Evolutionary conservation across 2,797 vertebrate species (phyloP).

Genomic region (Chloroceryle amazona): DNA sequence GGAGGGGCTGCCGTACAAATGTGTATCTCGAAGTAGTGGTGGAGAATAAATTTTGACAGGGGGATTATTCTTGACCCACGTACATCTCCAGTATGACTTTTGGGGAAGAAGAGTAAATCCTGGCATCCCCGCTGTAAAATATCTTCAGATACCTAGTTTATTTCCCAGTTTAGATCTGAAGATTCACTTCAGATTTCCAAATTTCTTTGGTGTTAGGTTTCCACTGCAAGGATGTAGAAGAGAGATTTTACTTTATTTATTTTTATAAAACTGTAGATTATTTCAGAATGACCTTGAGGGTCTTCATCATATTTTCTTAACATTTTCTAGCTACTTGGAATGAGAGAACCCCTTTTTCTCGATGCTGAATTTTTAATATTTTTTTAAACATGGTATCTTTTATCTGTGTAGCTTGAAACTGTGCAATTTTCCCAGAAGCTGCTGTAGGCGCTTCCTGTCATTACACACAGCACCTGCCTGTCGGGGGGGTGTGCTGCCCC

Average conservation of each 20-base stretch:
- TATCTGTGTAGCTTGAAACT: neutral
- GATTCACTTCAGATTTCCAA: neutral
- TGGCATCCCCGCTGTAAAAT: neutral
- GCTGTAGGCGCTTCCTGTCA: neutral
- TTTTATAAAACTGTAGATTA: neutral
- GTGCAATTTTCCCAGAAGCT: neutral
- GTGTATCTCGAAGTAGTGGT: neutral
- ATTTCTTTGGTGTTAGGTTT: neutral
- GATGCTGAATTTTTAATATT: neutral
- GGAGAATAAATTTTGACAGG: neutral
- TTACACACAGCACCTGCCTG: neutral
- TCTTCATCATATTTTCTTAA: neutral
- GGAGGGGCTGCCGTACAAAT: neutral
- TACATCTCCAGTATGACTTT: neutral
- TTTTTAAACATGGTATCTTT: neutral
- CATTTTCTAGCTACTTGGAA: neutral
- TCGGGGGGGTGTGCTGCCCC: neutral
- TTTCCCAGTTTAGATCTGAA: neutral
- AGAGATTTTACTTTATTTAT: neutral
- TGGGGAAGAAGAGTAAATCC: neutral
- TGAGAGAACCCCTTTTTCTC: neutral
- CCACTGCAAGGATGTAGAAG: neutral
- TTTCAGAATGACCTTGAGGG: neutral
- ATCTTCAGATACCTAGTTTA: neutral
- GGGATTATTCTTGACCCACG: neutral